These are phyloP conservation scores for Holothuria scabra DNA, from an alignment of 53 echinoderm and acorn worm genomes.

Conservation along the genomic window DNA sequence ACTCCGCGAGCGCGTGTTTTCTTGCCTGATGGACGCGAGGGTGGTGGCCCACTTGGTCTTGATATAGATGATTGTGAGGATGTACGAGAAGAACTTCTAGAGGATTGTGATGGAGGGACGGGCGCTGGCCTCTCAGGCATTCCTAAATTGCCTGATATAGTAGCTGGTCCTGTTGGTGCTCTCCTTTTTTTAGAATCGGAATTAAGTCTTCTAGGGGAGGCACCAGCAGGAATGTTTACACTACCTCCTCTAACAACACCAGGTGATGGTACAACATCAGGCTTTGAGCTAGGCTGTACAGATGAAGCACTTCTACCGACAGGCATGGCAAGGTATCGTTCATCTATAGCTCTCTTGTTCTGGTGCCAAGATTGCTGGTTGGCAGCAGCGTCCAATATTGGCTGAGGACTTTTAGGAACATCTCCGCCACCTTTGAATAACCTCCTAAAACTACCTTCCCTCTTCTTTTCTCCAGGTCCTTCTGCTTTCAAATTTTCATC, in stretches of 20 bases:
- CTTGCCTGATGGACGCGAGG: not conserved
- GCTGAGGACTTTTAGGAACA: slow-evolving; percentile 27
- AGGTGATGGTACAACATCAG: not conserved
- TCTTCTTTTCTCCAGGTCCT: slow-evolving; percentile 42
- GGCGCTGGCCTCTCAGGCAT: slow-evolving; percentile 23
- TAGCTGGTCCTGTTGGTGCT: slow-evolving; percentile 3
- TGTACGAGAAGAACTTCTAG: slow-evolving; percentile 16
- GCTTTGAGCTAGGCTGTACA: slow-evolving; percentile 5
- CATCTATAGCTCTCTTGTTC: slow-evolving; percentile 31
- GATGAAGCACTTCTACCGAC: slow-evolving; percentile 37
- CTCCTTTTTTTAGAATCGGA: slow-evolving; percentile 16
- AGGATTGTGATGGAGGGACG: slow-evolving; percentile 15
- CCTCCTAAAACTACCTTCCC: slow-evolving; percentile 39
- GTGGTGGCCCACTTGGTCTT: not conserved
- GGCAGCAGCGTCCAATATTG: slow-evolving; percentile 35
- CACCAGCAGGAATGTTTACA: slow-evolving; percentile 34
- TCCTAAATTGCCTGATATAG: not conserved
- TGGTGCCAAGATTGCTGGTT: slow-evolving; percentile 1
- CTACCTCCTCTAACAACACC: slow-evolving; percentile 30
- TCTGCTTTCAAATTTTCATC: slow-evolving; percentile 40
- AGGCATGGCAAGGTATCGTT: slow-evolving; percentile 21
- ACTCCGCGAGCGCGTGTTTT: not conserved
- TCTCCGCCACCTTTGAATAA: not conserved
- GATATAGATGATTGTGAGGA: not conserved
- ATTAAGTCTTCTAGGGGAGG: not conserved